Base-by-base conservation (phyloP, 2,888 invertebrate species). In the Erebia aethiops region DNA sequence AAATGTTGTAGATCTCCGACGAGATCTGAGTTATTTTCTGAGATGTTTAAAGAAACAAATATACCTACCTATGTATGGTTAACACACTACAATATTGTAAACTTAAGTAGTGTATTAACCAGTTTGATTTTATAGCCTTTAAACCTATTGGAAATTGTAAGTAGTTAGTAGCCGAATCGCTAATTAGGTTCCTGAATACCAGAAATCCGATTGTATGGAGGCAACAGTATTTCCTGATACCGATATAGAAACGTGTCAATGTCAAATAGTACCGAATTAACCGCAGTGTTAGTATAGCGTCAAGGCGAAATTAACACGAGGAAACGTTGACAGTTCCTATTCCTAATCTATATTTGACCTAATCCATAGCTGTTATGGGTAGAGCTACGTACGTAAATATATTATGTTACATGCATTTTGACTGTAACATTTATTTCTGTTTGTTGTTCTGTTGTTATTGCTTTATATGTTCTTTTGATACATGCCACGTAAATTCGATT, bases 201-300 rank as follows among this genome's bases (percentile, higher is more conserved):
- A 67, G 52, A 67, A 67, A 67, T 67, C 9, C 16, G 67, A 52
- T 52, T 52, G 67, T 26, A 26, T 16, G 16, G 52, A 61, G 35
- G 61, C 18, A 51, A 21, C 16, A 41, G 18, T 78, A 88, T 87
- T 92, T 92, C 91, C 92, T 90, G 81, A 82, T 91, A 86, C 81
- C 81, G 87, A 87, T 87, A 88, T 87, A 86, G 84, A 86, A 87
- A 86, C 87, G 84, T 88, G 87, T 90, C 91, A 92, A 90, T 92
- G 92, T 84, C 90, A 81, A 80, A 84, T 78, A 77, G 83, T 82
- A 87, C 89, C 86, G 85, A 92, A 90, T 90, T 91, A 91, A 88
- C 83, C 82, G 81, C 91, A 91, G 90, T 89, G 90, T 85, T 89
- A 87, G 82, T 63, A 35, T 35, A 73, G 54, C 78, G 77, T 79